Conservation (phyloP, 2,888 invertebrate genomes). For the Chrysodeixis includens region DNA sequence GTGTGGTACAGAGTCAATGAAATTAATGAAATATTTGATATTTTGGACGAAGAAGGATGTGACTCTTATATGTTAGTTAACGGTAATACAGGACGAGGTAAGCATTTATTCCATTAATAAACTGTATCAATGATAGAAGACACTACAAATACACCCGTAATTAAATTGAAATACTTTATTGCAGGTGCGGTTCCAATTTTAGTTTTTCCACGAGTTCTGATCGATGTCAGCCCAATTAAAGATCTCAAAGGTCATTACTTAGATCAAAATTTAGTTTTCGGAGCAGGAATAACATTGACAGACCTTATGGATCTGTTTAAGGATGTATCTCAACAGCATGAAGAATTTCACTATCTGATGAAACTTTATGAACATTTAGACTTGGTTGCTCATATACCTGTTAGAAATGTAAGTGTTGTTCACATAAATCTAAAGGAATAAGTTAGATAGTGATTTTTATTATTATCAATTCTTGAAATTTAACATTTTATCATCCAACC, state of each 20-base stretch:
- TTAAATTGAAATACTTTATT: constrained; percentile 10
- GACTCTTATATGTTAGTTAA: constrained; percentile 90
- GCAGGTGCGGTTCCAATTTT: constrained; percentile 82
- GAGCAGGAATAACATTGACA: constrained; percentile 90
- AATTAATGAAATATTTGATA: constrained; percentile 85
- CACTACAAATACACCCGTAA: no score
- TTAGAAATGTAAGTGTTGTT: constrained; percentile 91
- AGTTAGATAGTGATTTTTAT: no score
- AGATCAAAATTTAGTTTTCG: constrained; percentile 86
- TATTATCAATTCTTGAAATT: neutral
- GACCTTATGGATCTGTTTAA: constrained; percentile 87
- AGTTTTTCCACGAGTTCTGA: constrained; percentile 85
- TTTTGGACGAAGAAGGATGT: constrained; percentile 75
- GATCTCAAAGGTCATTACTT: constrained; percentile 86
- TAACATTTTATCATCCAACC: no score
- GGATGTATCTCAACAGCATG: constrained; percentile 63
- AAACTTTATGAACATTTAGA: constrained; percentile 91
- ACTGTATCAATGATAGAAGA: no score
- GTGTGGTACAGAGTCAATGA: constrained; percentile 88
- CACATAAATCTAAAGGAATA: neutral
- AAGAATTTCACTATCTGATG: constrained; percentile 89
- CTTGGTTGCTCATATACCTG: constrained; percentile 92
- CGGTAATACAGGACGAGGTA: constrained; percentile 93
- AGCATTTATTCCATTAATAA: constrained; percentile 5
- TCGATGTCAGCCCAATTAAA: constrained; percentile 90